Percentiles rank a stretch among this genome's conserved stretches.
Conservation (phyloP, 2,113 vertebrate genomes). For the Oncorhynchus keta region DNA sequence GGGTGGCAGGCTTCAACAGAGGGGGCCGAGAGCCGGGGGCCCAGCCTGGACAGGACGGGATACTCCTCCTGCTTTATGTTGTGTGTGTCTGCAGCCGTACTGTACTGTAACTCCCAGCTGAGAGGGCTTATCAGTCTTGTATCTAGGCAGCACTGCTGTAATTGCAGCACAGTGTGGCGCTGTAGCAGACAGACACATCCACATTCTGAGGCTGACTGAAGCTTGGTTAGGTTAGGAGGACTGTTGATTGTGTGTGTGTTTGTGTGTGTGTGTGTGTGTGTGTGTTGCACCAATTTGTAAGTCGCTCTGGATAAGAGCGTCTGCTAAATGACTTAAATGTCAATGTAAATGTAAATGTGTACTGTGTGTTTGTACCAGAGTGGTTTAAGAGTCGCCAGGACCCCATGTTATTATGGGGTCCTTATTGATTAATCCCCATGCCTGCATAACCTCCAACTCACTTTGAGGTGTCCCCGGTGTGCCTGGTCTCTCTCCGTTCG, state of each 20-base stretch:
- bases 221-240: conserved; percentile 7
- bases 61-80: background rate
- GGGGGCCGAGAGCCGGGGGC: conserved; percentile 12
- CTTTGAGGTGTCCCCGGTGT: conserved; percentile 82
- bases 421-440: conserved; percentile 89
- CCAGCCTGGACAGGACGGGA: conserved; percentile 26
- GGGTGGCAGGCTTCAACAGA: conserved; percentile 70
- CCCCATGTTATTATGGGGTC: conserved; percentile 65
- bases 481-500: conserved; percentile 70
- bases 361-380: conserved; percentile 49
- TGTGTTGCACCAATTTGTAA: too few species aligned
- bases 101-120: conserved; percentile 41
- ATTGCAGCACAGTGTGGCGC: conserved; percentile 34
- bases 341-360: too few species aligned
- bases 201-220: conserved; percentile 7
- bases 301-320: too few species aligned
- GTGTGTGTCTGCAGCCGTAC: too few species aligned
- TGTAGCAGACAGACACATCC: conserved; percentile 5
- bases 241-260: background rate
- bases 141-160: conserved; percentile 34
- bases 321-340: too few species aligned
- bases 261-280: background rate
- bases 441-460: conserved; percentile 84
- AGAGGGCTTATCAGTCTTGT: conserved; percentile 58
- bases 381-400: conserved; percentile 75